These are phyloP conservation scores for Cyclophora albipunctata DNA, from an alignment of 2,888 invertebrate species.

Conservation along the genomic window DNA sequence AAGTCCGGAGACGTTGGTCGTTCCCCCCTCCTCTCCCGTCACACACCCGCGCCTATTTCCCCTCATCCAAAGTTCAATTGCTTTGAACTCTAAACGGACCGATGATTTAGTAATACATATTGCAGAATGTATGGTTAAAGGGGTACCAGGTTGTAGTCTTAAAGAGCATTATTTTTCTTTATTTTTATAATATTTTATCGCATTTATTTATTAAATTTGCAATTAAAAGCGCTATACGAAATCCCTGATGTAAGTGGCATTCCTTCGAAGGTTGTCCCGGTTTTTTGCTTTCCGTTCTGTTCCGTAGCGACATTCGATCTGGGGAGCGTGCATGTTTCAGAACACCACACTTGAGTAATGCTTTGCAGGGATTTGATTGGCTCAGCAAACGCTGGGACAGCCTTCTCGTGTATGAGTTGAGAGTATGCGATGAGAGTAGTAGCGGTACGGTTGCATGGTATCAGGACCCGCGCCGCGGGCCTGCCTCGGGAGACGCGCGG, in stretches of 20 bases:
- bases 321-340: slow-evolving; percentile 63
- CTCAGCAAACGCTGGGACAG: slow-evolving; percentile 64
- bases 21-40: slow-evolving; percentile 28
- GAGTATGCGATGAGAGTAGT: slow-evolving; percentile 41
- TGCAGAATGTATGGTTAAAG: slow-evolving; percentile 70
- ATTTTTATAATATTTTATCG: slow-evolving; percentile 66
- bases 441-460: slow-evolving; percentile 45
- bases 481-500: slow-evolving; percentile 31
- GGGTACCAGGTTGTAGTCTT: slow-evolving; percentile 72
- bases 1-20: slow-evolving; percentile 57
- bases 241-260: slow-evolving; percentile 64
- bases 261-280: slow-evolving; percentile 77
- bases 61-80: slow-evolving; percentile 52
- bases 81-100: slow-evolving; percentile 56
- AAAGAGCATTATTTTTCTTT: slow-evolving; percentile 56
- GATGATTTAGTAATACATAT: slow-evolving; percentile 48
- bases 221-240: slow-evolving; percentile 55
- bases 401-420: slow-evolving; percentile 45
- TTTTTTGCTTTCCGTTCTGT: slow-evolving; percentile 74
- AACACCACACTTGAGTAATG: slow-evolving; percentile 45
- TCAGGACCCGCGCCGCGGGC: slow-evolving; percentile 21
- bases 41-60: slow-evolving; percentile 14
- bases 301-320: slow-evolving; percentile 45
- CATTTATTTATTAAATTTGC: slow-evolving; percentile 68
- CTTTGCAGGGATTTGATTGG: slow-evolving; percentile 47